Conservation (phyloP, 2,113 vertebrate species). For the Rhynchopsitta pachyrhyncha region DNA sequence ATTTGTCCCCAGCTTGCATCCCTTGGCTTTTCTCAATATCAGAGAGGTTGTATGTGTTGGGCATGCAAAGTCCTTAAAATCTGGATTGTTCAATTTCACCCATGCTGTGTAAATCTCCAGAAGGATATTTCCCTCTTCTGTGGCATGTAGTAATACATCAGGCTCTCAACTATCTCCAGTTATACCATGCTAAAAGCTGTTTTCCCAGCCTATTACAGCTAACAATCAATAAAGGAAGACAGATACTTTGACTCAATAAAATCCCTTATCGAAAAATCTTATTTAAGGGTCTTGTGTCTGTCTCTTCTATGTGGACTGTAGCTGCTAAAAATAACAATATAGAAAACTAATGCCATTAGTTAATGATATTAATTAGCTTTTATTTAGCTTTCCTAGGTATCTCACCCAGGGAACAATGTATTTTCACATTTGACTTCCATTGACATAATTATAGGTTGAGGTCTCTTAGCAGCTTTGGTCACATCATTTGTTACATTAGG, state of each 20-base stretch:
- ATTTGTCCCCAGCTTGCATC: not conserved
- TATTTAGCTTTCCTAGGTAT: not conserved
- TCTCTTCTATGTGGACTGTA: not conserved
- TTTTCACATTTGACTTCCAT: not conserved
- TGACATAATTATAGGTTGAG: not conserved
- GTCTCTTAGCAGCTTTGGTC: not conserved
- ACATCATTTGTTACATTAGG: not conserved
- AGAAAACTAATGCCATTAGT: not conserved
- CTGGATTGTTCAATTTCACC: not conserved
- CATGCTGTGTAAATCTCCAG: not conserved
- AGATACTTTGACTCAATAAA: not conserved
- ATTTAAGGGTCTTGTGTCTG: not conserved
- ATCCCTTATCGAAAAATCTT: not conserved
- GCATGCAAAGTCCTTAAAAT: not conserved
- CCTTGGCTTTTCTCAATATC: not conserved
- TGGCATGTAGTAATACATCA: not conserved
- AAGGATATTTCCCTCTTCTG: not conserved
- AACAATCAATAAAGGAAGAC: not conserved
- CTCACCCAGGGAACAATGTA: not conserved
- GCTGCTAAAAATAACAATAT: not conserved
- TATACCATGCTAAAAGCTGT: not conserved
- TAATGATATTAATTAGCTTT: not conserved
- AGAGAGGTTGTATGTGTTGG: accelerated
- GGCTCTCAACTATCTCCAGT: not conserved
- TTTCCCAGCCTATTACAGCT: not conserved